These are phyloP conservation scores for Tragelaphus imberbis DNA, from an alignment of 2,113 vertebrate genomes.

Conservation along the genomic window DNA sequence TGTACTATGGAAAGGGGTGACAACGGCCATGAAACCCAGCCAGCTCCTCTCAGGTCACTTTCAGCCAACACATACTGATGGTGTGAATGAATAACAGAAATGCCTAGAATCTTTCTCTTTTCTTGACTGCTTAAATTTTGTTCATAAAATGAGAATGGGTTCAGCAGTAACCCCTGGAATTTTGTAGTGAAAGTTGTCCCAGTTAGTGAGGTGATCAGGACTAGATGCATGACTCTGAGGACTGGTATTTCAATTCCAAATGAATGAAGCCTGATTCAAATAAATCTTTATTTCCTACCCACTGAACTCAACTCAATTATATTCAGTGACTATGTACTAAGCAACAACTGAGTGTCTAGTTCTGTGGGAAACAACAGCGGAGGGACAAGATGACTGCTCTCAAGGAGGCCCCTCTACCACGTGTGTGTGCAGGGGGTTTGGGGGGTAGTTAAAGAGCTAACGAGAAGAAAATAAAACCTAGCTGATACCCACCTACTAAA, in stretches of 20 bases:
- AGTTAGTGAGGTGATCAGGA: background rate
- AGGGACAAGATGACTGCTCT: background rate
- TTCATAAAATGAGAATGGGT: background rate
- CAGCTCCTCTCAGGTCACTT: too few relatives aligned
- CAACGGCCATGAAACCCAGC: background rate
- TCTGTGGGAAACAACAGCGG: background rate
- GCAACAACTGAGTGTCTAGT: background rate
- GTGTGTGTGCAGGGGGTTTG: fast-evolving
- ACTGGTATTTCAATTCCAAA: slow-evolving; percentile 24
- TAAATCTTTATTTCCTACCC: background rate
- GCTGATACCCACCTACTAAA: background rate
- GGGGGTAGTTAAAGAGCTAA: background rate
- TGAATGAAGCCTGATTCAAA: slow-evolving; percentile 15
- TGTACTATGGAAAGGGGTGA: background rate
- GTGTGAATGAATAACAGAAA: background rate
- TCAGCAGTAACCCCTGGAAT: background rate
- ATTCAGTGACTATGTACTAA: background rate
- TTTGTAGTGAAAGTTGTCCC: background rate
- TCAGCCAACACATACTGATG: background rate
- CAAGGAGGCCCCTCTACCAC: background rate
- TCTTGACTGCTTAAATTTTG: background rate
- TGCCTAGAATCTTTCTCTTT: background rate
- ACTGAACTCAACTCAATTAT: background rate
- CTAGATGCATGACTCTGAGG: background rate
- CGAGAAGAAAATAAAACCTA: background rate